A percentile compares a stretch with the other conserved stretches of the same genome.
phyloP scores from a whole-genome alignment of 2,113 vertebrate species.

The Mellivora capensis region DNA sequence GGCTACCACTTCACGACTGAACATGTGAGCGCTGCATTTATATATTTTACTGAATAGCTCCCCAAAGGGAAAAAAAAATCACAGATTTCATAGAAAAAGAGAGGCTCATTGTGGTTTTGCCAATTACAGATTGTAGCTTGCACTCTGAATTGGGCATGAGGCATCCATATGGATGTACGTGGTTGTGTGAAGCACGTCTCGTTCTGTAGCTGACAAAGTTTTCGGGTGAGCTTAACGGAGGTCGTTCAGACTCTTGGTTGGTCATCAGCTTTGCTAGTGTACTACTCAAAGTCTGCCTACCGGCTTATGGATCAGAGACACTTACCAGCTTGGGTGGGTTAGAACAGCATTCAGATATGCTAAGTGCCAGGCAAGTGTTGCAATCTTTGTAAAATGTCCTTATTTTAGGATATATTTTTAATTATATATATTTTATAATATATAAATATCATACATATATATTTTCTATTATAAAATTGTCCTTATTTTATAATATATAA shows the following conservation, averaged over 20 bases:
- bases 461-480: no score
- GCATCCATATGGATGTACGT: fast-evolving
- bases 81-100: neutral
- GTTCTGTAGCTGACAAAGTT: neutral
- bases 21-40: neutral
- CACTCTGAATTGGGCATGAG: no score
- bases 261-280: neutral
- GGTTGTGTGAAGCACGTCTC: neutral
- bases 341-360: neutral
- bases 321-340: neutral
- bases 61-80: neutral
- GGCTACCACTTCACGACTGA: no score
- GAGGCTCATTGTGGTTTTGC: neutral
- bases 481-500: no score
- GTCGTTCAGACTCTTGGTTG: neutral
- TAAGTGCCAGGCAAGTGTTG: neutral
- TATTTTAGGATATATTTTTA: no score
- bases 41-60: neutral
- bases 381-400: neutral
- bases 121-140: neutral
- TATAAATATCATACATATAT: no score
- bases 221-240: neutral
- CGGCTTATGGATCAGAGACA: neutral
- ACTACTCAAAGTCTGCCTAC: neutral
- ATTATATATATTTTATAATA: no score